Percentiles rank a stretch among this genome's conserved stretches.
phyloP scores from a whole-genome alignment of 2,113 vertebrate species.

The Dipodomys stephensi region DNA sequence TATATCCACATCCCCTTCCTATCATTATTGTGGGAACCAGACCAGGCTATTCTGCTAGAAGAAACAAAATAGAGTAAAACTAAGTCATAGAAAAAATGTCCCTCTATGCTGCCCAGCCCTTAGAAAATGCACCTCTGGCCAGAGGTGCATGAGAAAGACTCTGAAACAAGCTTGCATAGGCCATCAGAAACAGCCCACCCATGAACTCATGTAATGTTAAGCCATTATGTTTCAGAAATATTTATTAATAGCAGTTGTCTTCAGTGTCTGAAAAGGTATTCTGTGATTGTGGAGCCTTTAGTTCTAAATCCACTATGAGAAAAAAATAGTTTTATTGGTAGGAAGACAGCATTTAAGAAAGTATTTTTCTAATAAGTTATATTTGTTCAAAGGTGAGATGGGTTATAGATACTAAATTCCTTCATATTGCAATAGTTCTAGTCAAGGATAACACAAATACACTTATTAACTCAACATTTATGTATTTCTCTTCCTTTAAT shows the following conservation, averaged over 20 bases:
- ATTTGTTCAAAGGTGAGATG: neutral
- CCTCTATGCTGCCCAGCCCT: neutral
- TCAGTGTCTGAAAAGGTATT: neutral
- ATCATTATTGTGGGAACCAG: neutral
- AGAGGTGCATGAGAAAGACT: neutral
- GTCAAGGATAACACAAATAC: neutral
- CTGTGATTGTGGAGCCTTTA: neutral
- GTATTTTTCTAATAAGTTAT: conserved; percentile 21
- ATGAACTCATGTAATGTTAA: neutral
- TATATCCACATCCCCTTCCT: neutral
- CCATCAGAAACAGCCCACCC: neutral
- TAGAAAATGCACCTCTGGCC: neutral
- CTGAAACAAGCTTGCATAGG: neutral
- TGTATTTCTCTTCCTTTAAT: conserved; percentile 4
- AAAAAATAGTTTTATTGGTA: neutral
- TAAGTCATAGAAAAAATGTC: neutral
- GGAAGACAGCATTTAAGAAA: conserved; percentile 41
- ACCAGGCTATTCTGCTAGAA: neutral
- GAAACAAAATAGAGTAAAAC: neutral
- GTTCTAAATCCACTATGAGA: neutral
- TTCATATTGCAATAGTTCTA: conserved; percentile 5
- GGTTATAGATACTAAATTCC: neutral
- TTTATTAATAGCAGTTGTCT: neutral
- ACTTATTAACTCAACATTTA: conserved; percentile 16
- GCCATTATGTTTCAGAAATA: neutral